Evolutionary conservation across 1,140 invertebrate species (phyloP).

Genomic region (Daktulosphaira vitifoliae): DNA sequence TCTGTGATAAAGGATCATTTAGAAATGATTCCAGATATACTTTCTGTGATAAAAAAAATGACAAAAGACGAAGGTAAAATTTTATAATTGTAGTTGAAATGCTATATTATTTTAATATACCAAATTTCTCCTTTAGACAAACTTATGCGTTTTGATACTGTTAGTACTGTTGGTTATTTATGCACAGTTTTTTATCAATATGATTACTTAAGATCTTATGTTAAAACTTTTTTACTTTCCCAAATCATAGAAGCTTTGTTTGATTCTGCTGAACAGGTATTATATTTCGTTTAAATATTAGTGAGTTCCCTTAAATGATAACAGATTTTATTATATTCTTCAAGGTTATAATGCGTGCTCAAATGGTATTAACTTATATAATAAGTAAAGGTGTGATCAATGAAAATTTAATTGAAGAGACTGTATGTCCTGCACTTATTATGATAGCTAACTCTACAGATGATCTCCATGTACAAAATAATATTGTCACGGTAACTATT

Average conservation of each 20-base stretch:
- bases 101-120: not conserved
- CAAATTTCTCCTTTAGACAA: slow-evolving; percentile 5
- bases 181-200: slow-evolving; percentile 27
- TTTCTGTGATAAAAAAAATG: slow-evolving; percentile 26
- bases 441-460: slow-evolving; percentile 15
- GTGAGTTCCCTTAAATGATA: no score
- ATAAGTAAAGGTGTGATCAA: slow-evolving; percentile 27
- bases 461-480: slow-evolving; percentile 32
- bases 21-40: slow-evolving; percentile 32
- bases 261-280: slow-evolving; percentile 22
- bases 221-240: slow-evolving; percentile 17
- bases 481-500: slow-evolving; percentile 27
- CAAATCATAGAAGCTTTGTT: slow-evolving; percentile 10
- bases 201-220: not conserved
- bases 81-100: not conserved
- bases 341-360: slow-evolving; percentile 24
- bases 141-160: slow-evolving; percentile 10
- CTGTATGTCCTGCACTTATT: slow-evolving; percentile 29
- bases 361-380: slow-evolving; percentile 22
- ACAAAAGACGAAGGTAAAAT: slow-evolving; percentile 28
- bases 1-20: slow-evolving; percentile 32
- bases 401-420: slow-evolving; percentile 4
- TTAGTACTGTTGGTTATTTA: slow-evolving; percentile 29
- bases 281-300: no score
- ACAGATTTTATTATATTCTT: not conserved